Conservation (phyloP, 2,888 invertebrate genomes). For the Ommatoiulus sabulosus region DNA sequence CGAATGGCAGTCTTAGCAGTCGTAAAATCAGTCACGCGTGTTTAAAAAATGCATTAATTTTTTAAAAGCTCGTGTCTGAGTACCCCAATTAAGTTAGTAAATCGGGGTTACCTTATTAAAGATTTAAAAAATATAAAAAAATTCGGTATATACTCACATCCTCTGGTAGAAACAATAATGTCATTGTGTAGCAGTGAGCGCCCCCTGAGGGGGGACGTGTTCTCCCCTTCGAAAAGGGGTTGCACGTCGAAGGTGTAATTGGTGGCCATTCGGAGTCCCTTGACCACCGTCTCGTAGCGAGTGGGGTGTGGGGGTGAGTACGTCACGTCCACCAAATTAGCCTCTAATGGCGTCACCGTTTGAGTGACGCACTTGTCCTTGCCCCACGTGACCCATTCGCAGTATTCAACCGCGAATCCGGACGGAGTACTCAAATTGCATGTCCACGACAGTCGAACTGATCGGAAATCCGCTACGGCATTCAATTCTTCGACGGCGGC, state of each 20-base stretch:
- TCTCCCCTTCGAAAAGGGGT: slow-evolving; percentile 67
- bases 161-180: slow-evolving; percentile 83
- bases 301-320: not conserved
- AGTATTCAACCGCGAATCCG: slow-evolving; percentile 55
- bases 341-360: slow-evolving; percentile 27
- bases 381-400: slow-evolving; percentile 55
- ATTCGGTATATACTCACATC: slow-evolving; percentile 77
- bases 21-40: too few species aligned
- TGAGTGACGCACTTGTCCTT: slow-evolving; percentile 49
- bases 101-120: too few species aligned
- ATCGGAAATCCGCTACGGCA: slow-evolving; percentile 54
- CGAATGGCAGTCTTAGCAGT: too few species aligned
- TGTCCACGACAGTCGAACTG: slow-evolving; percentile 55
- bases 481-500: slow-evolving; percentile 54
- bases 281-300: slow-evolving; percentile 62
- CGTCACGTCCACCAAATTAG: slow-evolving; percentile 37
- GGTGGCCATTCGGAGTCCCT: slow-evolving; percentile 83
- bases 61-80: too few species aligned
- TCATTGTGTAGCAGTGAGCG: slow-evolving; percentile 68
- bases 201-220: not conserved
- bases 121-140: slow-evolving; percentile 1
- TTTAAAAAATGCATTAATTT: too few species aligned
- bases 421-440: slow-evolving; percentile 28
- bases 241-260: slow-evolving; percentile 84
- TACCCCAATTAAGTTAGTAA: too few species aligned